These are phyloP conservation scores for Zaprionus inermis DNA, from an alignment of 1,140 invertebrate genomes.

Conservation along the genomic window DNA sequence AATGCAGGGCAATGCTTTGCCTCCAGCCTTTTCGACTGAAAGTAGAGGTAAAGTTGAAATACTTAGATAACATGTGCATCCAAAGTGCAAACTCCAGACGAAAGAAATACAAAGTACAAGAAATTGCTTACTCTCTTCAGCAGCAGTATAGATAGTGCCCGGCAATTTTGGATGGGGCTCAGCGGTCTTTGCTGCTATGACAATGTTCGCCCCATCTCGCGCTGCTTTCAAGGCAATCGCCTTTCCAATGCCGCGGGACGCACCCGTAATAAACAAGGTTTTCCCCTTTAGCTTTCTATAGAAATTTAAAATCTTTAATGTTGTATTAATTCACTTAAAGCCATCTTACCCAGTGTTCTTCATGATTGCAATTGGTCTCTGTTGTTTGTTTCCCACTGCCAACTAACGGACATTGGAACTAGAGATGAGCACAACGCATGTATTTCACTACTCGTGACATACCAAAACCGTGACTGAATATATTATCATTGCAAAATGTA, in stretches of 20 bases:
- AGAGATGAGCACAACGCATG: constrained; percentile 10
- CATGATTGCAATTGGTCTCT: constrained; percentile 33
- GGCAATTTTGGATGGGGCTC: constrained; percentile 97
- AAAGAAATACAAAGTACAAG: constrained; percentile 11
- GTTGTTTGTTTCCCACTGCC: not conserved
- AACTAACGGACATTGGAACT: constrained; percentile 26
- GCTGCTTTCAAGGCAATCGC: constrained; percentile 97
- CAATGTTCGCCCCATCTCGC: constrained; percentile 96
- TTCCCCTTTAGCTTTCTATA: constrained; percentile 93
- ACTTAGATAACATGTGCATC: constrained; percentile 37
- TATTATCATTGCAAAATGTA: not conserved
- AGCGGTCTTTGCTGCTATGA: constrained; percentile 97
- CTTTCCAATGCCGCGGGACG: constrained; percentile 98
- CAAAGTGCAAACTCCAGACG: constrained; percentile 31
- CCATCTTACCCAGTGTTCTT: constrained; percentile 55
- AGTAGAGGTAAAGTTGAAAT: constrained; percentile 4
- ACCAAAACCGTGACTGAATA: not conserved
- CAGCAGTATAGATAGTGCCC: constrained; percentile 98
- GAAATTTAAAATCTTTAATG: not conserved
- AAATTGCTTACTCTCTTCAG: constrained; percentile 93
- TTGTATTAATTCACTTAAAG: not conserved
- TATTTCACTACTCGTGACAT: constrained; percentile 3
- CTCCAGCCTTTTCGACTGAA: constrained; percentile 95
- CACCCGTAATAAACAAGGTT: constrained; percentile 98
- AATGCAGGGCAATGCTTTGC: constrained; percentile 95